Percentiles rank a stretch among this genome's conserved stretches.
These are phyloP conservation scores for Drosophila tsacasi DNA, from an alignment of 1,140 invertebrate species.

Conservation along the genomic window DNA sequence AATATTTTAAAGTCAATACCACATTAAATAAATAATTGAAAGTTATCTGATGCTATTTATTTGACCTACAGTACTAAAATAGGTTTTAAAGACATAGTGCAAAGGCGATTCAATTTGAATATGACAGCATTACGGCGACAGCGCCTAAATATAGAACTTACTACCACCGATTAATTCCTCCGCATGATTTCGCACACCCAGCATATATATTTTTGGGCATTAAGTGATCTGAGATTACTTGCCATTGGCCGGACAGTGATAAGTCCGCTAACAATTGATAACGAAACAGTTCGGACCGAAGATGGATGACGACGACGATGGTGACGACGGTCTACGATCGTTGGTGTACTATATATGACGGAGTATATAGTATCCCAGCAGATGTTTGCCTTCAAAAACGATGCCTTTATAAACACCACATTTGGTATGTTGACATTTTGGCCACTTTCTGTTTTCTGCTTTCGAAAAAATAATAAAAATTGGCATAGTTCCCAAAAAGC, in stretches of 20 bases:
- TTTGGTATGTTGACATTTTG: conserved; percentile 28
- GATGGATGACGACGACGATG: conserved; percentile 20
- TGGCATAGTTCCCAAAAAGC: conserved; percentile 36
- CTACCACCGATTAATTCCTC: conserved; percentile 36
- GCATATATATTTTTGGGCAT: conserved; percentile 30
- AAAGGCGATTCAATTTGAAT: conserved; percentile 35
- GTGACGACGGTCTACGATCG: neutral
- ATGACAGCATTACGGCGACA: conserved; percentile 29
- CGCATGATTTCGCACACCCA: conserved; percentile 20
- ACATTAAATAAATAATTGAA: neutral
- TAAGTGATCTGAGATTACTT: conserved; percentile 37
- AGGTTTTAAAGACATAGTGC: conserved; percentile 64
- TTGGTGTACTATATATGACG: neutral
- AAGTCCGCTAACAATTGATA: conserved; percentile 34
- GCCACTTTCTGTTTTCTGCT: conserved; percentile 21
- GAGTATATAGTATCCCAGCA: conserved; percentile 1
- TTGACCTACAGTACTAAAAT: conserved; percentile 22
- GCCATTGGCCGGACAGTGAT: conserved; percentile 20
- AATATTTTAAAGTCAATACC: neutral
- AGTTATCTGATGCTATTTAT: neutral
- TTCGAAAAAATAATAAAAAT: conserved; percentile 27
- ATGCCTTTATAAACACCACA: conserved; percentile 3
- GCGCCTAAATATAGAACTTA: conserved; percentile 32
- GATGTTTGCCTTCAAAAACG: neutral
- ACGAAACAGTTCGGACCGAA: conserved; percentile 4